These are phyloP conservation scores for Sipunculus nudus DNA, from an alignment of 2,888 invertebrate genomes.

Conservation along the genomic window DNA sequence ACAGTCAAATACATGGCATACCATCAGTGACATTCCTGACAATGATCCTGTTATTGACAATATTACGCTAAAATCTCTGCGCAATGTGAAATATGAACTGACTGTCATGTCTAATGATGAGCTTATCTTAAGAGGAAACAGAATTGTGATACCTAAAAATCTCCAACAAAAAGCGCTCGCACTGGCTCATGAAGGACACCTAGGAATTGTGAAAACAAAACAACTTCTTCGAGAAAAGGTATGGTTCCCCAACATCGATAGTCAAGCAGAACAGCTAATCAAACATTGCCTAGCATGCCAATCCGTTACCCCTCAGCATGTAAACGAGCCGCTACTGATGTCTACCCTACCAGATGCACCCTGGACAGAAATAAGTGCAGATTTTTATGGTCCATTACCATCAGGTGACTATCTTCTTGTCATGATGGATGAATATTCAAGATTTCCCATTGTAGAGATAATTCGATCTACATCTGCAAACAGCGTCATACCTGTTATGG, in stretches of 20 bases:
- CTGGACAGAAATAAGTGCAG: conserved; percentile 21
- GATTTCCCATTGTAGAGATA: conserved; percentile 36
- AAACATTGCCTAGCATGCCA: conserved; percentile 23
- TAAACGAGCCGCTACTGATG: background rate
- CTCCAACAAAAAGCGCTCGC: conserved; percentile 26
- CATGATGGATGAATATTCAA: conserved; percentile 1
- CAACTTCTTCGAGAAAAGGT: conserved; percentile 34
- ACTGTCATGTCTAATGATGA: background rate
- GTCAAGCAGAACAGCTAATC: conserved; percentile 13
- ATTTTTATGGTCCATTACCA: conserved; percentile 17
- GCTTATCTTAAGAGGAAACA: background rate
- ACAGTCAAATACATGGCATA: too few relatives aligned
- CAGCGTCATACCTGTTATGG: conserved; percentile 21
- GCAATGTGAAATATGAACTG: conserved; percentile 6
- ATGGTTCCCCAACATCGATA: conserved; percentile 36
- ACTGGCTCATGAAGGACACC: conserved; percentile 40
- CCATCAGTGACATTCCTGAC: too few relatives aligned
- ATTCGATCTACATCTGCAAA: conserved; percentile 17
- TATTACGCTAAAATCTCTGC: too few relatives aligned
- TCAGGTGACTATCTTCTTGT: conserved; percentile 3
- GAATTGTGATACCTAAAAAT: conserved; percentile 18
- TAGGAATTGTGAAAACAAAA: conserved; percentile 38
- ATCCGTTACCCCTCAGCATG: conserved; percentile 3
- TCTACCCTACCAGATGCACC: background rate
- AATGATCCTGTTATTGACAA: too few relatives aligned